phyloP scores from a whole-genome alignment of 2,888 invertebrate genomes.

The Nesidiocoris tenuis region DNA sequence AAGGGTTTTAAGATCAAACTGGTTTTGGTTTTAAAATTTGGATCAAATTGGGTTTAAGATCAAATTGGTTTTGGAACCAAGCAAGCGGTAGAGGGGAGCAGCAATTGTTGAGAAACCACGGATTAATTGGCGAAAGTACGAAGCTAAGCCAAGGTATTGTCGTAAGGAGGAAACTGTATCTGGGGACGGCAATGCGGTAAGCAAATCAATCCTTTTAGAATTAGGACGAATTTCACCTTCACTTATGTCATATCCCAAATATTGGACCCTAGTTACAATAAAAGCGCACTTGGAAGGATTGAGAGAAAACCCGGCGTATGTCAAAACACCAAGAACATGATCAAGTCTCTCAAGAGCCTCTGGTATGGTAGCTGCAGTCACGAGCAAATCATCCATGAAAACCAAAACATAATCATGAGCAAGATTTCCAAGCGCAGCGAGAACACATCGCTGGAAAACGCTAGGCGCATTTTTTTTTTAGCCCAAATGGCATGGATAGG shows the following conservation, averaged over 20 bases:
- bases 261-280: conserved; percentile 7
- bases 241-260: conserved; percentile 32
- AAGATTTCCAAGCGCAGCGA: conserved; percentile 51
- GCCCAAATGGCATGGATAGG: conserved; percentile 8
- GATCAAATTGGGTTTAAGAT: no score
- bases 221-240: conserved; percentile 1
- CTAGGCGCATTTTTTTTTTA: conserved; percentile 51
- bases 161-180: conserved; percentile 2
- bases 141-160: no score
- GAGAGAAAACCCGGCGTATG: conserved; percentile 36
- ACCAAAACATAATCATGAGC: conserved; percentile 46
- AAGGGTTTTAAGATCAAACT: no score
- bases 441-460: conserved; percentile 52
- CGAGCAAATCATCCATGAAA: conserved; percentile 47
- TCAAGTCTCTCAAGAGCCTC: conserved; percentile 51
- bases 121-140: no score
- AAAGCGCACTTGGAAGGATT: conserved; percentile 40
- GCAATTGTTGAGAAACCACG: conserved; percentile 29
- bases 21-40: neutral
- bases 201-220: no score
- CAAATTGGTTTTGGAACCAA: neutral
- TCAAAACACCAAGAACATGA: conserved; percentile 48
- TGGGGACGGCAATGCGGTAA: neutral
- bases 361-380: conserved; percentile 46
- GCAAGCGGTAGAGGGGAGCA: conserved; percentile 7